A percentile compares a stretch with the other conserved stretches of the same genome.
phyloP scores from a whole-genome alignment of 2,113 vertebrate species.

The Nesogale talazaci region DNA sequence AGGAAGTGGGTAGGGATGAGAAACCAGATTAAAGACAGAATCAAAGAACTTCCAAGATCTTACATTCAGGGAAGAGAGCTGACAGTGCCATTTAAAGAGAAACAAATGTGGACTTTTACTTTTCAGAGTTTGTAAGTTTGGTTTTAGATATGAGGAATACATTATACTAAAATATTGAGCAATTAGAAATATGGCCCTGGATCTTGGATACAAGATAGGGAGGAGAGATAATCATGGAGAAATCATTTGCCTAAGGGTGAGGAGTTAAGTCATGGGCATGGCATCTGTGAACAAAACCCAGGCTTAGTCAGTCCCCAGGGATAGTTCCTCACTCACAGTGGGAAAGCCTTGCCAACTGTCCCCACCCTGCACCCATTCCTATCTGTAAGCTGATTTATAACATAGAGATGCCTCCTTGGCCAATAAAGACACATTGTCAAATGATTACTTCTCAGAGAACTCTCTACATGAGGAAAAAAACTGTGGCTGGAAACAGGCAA shows the following conservation, averaged over 20 bases:
- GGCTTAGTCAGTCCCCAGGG: not conserved
- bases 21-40: not conserved
- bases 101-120: not conserved
- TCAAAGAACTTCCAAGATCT: not conserved
- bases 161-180: not conserved
- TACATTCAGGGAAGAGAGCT: not conserved
- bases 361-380: not conserved
- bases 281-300: not conserved
- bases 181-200: slow-evolving; percentile 1
- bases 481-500: not conserved
- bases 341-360: slow-evolving; percentile 53
- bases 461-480: slow-evolving; percentile 65
- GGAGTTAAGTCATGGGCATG: not conserved
- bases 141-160: not conserved
- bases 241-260: not conserved
- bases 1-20: not conserved
- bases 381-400: not conserved
- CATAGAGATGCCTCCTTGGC: slow-evolving; percentile 53
- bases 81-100: not conserved
- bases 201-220: not conserved
- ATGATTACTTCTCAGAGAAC: slow-evolving; percentile 63
- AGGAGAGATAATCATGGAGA: not conserved
- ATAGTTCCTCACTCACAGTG: slow-evolving; percentile 45
- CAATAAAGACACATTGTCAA: slow-evolving; percentile 42
- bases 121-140: not conserved